phyloP scores from a whole-genome alignment of 1,140 invertebrate genomes.

The Leptonema lineaticorne region DNA sequence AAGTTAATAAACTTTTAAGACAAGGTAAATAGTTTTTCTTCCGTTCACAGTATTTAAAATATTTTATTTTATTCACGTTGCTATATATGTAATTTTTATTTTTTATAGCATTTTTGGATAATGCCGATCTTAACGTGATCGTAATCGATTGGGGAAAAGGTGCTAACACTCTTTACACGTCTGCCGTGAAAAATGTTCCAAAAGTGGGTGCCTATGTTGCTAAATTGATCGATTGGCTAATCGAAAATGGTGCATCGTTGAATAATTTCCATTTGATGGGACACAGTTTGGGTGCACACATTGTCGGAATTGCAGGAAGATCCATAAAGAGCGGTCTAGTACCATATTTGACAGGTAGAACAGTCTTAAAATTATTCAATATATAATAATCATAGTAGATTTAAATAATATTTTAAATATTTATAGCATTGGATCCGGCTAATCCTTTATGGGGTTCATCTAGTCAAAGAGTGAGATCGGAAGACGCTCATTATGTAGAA shows the following conservation, averaged over 20 bases:
- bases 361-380: too few species aligned
- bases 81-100: too few species aligned
- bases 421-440: conserved; percentile 51
- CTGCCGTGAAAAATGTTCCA: conserved; percentile 54
- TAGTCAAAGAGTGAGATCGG: conserved; percentile 44
- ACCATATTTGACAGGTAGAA: conserved; percentile 35
- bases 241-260: conserved; percentile 32
- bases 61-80: neutral
- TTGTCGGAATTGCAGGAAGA: conserved; percentile 54
- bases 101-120: conserved; percentile 49
- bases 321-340: conserved; percentile 36
- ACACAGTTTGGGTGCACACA: conserved; percentile 62
- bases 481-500: conserved; percentile 63
- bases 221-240: conserved; percentile 56
- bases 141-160: conserved; percentile 57
- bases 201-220: conserved; percentile 55
- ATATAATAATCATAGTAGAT: too few species aligned
- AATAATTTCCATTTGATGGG: conserved; percentile 55
- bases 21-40: conserved; percentile 37
- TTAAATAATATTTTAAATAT: too few species aligned
- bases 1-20: conserved; percentile 24
- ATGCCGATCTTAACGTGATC: conserved; percentile 58
- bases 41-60: neutral
- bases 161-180: conserved; percentile 52
- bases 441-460: conserved; percentile 46